Evolutionary conservation across 1,140 invertebrate species (phyloP).

Genomic region (Lepidurus apus): DNA sequence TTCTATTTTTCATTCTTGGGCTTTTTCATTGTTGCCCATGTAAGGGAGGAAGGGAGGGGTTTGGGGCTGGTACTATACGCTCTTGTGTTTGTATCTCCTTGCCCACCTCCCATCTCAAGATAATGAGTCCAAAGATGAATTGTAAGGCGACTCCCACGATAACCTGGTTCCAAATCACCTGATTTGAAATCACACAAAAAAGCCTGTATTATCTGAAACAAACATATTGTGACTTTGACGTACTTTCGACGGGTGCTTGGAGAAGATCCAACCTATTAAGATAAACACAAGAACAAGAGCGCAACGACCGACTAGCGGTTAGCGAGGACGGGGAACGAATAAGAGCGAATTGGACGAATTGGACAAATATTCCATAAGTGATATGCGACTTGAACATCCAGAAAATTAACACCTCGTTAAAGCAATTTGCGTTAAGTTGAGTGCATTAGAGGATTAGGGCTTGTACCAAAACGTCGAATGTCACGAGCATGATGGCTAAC

Average conservation of each 20-base stretch:
- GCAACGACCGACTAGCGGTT: too few species aligned
- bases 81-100: conserved; percentile 56
- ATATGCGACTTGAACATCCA: too few species aligned
- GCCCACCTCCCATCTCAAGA: conserved; percentile 76
- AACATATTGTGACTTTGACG: not conserved
- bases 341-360: too few species aligned
- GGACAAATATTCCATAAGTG: too few species aligned
- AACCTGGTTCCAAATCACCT: conserved; percentile 72
- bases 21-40: not conserved
- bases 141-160: conserved; percentile 75
- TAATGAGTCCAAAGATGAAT: conserved; percentile 76
- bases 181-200: conserved; percentile 34
- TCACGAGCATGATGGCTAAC: too few species aligned
- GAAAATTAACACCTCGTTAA: too few species aligned
- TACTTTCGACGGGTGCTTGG: conserved; percentile 37
- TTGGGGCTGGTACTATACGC: not conserved
- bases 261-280: conserved; percentile 42
- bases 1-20: not conserved
- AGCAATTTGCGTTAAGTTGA: too few species aligned
- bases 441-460: too few species aligned
- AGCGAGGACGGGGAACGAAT: too few species aligned
- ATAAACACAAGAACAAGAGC: conserved; percentile 43
- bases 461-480: too few species aligned
- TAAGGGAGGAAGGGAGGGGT: not conserved
- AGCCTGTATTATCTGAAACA: not conserved